These are phyloP conservation scores for Neuroterus valhalla DNA, from an alignment of 1,140 invertebrate species.

Conservation along the genomic window DNA sequence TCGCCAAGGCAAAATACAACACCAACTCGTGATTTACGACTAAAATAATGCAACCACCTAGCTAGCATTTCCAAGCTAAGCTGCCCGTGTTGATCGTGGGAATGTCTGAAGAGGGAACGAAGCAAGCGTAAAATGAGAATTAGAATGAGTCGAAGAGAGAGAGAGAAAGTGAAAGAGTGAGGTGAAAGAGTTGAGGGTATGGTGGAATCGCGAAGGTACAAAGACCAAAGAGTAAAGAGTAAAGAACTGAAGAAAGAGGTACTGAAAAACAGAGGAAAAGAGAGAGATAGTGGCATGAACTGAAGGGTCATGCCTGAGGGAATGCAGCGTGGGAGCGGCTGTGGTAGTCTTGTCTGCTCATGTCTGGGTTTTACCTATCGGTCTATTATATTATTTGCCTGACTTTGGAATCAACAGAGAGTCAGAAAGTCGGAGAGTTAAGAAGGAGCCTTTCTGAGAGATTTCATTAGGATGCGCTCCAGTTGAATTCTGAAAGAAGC, in stretches of 20 bases:
- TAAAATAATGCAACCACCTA: slow-evolving; percentile 38
- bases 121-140: slow-evolving; percentile 52
- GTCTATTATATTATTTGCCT: slow-evolving; percentile 55
- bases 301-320: slow-evolving; percentile 67
- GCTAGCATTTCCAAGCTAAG: slow-evolving; percentile 48
- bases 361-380: slow-evolving; percentile 58
- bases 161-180: no score
- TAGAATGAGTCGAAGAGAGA: slow-evolving; percentile 41
- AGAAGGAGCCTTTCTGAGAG: no score
- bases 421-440: neutral
- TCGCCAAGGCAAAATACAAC: slow-evolving; percentile 35
- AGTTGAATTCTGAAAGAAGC: neutral
- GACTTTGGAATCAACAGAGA: slow-evolving; percentile 37
- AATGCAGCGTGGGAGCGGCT: slow-evolving; percentile 71
- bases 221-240: slow-evolving; percentile 37
- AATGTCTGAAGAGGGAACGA: slow-evolving; percentile 48
- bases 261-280: slow-evolving; percentile 46
- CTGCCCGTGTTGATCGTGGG: slow-evolving; percentile 54
- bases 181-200: neutral
- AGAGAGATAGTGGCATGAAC: slow-evolving; percentile 36
- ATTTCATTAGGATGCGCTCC: neutral
- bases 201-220: slow-evolving; percentile 31
- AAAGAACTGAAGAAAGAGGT: slow-evolving; percentile 38
- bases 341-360: slow-evolving; percentile 54
- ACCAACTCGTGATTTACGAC: slow-evolving; percentile 44